Evolutionary conservation across 2,113 vertebrate genomes (phyloP), one percentile per base, ranked within the genome.

Genomic region (Scatophagus argus): DNA sequence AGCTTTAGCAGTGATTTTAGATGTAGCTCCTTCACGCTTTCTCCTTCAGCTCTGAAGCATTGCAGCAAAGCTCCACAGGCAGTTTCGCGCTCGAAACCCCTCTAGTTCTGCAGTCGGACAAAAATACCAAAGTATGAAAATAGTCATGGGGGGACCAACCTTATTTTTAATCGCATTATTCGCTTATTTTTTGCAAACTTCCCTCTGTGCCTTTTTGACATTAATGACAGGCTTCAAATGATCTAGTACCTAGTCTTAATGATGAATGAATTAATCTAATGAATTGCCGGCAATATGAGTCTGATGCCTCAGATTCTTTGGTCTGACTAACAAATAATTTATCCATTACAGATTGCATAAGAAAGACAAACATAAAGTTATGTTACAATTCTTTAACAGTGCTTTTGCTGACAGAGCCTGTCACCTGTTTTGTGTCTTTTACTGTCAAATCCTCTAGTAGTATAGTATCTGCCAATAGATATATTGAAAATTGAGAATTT

Each of bases 1-100:
- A 78, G 81, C 81, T 73, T 86, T 32, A 67, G 79, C 69, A 84
- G 82, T 78, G 83, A 82, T 82, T 88, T 83, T 68, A 61, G 71
- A 67, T 71, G 61, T 43, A 41, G 46, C 69, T 64, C 76, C 23
- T 56, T 80, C 70, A 61, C 76, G 79, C 68, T 8, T 75, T 61
- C 44, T 75, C 16, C 74, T 79, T 61, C 14, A 56, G 73, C 74
- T 70, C 46, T 69, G 31, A 67, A 59, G 47, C 29, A 54, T 73
- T 63, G 74, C 81, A 76, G 73, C 64, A 55, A 43, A 82, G 62
- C 69, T 77, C 79, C 27, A 23, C 70, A 49, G 84, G 84, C 78
- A 71, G 52, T 27, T 67, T 10, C 62, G 83, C 71, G 51, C 55
- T 82, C n/a, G 1, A 78, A 81, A 12, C 77, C 79, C 80, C 65